These are phyloP conservation scores for Metacarcinus magister DNA, from an alignment of 2,888 invertebrate species.

Conservation along the genomic window DNA sequence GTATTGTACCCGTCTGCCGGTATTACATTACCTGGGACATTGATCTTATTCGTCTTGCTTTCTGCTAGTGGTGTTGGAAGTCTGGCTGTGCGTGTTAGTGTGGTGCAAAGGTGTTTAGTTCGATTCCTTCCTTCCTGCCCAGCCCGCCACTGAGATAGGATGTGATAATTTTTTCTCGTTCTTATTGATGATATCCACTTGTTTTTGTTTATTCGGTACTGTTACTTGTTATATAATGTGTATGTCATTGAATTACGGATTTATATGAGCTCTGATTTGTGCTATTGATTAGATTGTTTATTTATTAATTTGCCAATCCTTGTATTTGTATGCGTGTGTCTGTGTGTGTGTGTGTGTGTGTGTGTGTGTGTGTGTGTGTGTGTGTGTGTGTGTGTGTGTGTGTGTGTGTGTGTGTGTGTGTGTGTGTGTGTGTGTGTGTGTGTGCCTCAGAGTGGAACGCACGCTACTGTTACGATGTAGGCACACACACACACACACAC, in stretches of 20 bases:
- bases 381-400: no score
- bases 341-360: conserved; percentile 3
- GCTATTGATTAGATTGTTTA: background rate
- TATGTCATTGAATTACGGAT: background rate
- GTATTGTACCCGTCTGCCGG: background rate
- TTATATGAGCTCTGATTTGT: background rate
- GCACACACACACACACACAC: background rate
- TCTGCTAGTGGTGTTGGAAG: background rate
- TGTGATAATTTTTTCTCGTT: background rate
- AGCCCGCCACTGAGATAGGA: background rate
- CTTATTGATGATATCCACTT: background rate
- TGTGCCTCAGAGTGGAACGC: background rate
- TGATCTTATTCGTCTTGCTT: background rate
- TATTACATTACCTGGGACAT: background rate
- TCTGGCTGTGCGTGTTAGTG: background rate
- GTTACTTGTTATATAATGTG: no score
- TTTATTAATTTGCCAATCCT: background rate
- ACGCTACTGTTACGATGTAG: background rate
- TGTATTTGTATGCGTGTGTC: background rate
- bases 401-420: no score
- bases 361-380: background rate
- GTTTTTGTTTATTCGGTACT: background rate
- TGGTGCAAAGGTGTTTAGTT: background rate
- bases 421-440: no score
- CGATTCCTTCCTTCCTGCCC: background rate